Percentiles rank a stretch among this genome's conserved stretches.
Evolutionary conservation across 64 coral and sea anemone species (phyloP).

Genomic region (Anthopleura sola): DNA sequence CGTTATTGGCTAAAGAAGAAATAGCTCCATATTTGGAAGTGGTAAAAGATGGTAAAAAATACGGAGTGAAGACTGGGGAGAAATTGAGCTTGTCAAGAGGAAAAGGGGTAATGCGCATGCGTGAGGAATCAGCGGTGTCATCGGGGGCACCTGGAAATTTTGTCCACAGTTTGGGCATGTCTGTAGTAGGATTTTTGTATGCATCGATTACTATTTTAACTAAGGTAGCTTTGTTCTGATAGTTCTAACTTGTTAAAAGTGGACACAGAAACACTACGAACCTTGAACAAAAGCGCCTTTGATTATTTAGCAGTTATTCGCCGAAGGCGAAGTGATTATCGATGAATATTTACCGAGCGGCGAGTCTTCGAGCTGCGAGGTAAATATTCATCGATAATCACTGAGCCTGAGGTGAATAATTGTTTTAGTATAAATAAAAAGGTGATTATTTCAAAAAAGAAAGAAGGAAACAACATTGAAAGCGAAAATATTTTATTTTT

Average conservation of each 20-base stretch:
- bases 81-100: conserved; percentile 31
- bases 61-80: conserved; percentile 35
- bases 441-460: no score
- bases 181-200: neutral
- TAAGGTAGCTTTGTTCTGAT: neutral
- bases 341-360: no score
- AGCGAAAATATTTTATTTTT: no score
- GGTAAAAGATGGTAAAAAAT: conserved; percentile 13
- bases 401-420: no score
- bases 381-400: no score
- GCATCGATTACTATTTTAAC: neutral
- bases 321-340: no score
- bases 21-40: conserved; percentile 69
- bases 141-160: neutral
- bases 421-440: no score
- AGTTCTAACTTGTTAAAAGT: neutral
- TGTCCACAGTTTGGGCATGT: neutral
- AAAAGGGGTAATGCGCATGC: conserved; percentile 58
- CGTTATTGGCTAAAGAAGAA: conserved; percentile 35
- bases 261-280: neutral
- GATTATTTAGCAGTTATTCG: no score
- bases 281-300: no score
- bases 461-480: no score
- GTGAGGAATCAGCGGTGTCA: conserved; percentile 23
- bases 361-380: no score